Conservation (phyloP, 2,797 vertebrate genomes). For the Serranus cabrilla region DNA sequence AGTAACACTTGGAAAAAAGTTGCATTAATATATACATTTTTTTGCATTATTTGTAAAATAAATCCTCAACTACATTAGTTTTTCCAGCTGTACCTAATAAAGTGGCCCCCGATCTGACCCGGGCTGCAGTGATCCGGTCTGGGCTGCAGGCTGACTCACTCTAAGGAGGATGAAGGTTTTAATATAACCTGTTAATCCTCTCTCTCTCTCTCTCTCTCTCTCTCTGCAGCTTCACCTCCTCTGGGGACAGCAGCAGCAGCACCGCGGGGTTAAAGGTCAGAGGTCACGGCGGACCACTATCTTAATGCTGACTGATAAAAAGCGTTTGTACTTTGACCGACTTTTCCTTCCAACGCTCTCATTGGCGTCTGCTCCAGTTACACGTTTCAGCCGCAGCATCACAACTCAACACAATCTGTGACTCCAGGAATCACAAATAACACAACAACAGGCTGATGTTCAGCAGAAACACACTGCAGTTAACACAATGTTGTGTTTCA, state of each 20-base stretch:
- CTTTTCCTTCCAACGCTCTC: neutral
- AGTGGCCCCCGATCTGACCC: constrained; percentile 2
- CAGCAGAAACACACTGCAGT: too few species aligned
- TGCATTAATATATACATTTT: too few species aligned
- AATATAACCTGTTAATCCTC: constrained; percentile 63
- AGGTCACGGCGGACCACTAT: constrained; percentile 14
- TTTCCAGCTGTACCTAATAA: neutral
- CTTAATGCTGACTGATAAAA: neutral
- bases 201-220: neutral
- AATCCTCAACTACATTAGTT: neutral
- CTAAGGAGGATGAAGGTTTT: constrained; percentile 70
- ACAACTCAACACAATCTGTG: too few species aligned
- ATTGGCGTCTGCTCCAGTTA: neutral
- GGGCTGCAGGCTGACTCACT: constrained; percentile 36
- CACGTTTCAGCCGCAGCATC: neutral
- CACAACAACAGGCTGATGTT: too few species aligned
- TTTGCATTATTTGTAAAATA: too few species aligned
- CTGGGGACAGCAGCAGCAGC: neutral
- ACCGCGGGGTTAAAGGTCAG: constrained; percentile 34
- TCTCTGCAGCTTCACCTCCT: constrained; percentile 6
- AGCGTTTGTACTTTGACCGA: neutral
- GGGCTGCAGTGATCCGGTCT: constrained; percentile 9
- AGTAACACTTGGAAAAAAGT: too few species aligned
- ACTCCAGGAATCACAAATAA: too few species aligned
- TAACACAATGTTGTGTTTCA: too few species aligned